Evolutionary conservation across 2,888 invertebrate species (phyloP).

Genomic region (Tetrapedia diversipes): DNA sequence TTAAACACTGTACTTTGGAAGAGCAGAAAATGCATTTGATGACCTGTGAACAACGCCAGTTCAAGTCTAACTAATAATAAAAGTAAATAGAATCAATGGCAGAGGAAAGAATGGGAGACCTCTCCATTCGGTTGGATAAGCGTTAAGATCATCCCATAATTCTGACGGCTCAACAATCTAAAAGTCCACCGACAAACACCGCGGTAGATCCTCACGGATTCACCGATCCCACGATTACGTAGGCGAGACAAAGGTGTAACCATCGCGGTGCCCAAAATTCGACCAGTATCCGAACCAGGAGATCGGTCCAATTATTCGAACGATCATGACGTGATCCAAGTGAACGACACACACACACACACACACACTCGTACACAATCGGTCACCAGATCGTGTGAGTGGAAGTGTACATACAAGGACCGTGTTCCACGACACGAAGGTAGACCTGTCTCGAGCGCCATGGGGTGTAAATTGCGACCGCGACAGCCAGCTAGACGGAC

Average conservation of each 20-base stretch:
- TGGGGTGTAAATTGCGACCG: constrained; percentile 76
- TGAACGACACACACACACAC: too few relatives aligned
- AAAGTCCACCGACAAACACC: neutral
- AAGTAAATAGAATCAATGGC: too few relatives aligned
- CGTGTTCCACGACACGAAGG: constrained; percentile 15
- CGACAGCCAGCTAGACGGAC: constrained; percentile 60
- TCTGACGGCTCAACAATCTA: too few relatives aligned
- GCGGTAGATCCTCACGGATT: neutral
- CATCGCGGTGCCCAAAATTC: constrained; percentile 22
- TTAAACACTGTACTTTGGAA: too few relatives aligned
- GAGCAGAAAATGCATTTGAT: too few relatives aligned
- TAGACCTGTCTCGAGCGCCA: constrained; percentile 65
- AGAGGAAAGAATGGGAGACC: too few relatives aligned
- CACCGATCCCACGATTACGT: constrained; percentile 16
- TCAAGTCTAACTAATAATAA: too few relatives aligned
- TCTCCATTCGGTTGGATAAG: too few relatives aligned
- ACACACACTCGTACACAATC: neutral
- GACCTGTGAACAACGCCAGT: too few relatives aligned
- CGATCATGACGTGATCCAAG: constrained; percentile 40
- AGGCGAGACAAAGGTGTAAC: constrained; percentile 42
- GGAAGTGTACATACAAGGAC: neutral
- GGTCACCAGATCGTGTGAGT: neutral
- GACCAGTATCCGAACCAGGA: neutral
- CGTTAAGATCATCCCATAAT: too few relatives aligned
- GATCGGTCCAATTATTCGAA: constrained; percentile 59